Conservation (phyloP, 1,140 invertebrate genomes). For the Xylocopa sonorina region DNA sequence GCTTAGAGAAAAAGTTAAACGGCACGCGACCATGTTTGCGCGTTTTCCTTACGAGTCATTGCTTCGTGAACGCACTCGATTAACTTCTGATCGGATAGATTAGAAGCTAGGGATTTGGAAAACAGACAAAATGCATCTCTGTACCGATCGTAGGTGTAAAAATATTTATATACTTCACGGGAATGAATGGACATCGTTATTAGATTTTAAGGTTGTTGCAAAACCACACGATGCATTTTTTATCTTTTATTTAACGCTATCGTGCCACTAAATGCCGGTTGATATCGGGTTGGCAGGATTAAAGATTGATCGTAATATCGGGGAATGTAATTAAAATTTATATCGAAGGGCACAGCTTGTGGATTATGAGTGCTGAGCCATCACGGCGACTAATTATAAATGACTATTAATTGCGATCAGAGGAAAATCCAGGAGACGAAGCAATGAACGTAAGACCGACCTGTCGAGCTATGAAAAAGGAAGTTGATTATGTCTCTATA, state of each 20-base stretch:
- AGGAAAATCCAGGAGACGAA: constrained; percentile 47
- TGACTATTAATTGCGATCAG: constrained; percentile 67
- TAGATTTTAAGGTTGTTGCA: background rate
- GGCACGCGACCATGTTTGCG: constrained; percentile 70
- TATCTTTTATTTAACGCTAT: constrained; percentile 16
- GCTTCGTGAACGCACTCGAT: constrained; percentile 60
- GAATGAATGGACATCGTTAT: background rate
- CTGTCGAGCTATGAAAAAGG: constrained; percentile 9
- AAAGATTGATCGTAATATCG: constrained; percentile 61
- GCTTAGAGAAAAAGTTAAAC: constrained; percentile 26
- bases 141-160: background rate
- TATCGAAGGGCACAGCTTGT: constrained; percentile 47
- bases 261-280: constrained; percentile 25
- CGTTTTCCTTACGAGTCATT: constrained; percentile 69
- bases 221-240: background rate
- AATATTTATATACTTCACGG: background rate
- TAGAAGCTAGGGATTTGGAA: background rate
- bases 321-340: constrained; percentile 68
- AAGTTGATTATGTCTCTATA: constrained; percentile 45
- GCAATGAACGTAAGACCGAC: constrained; percentile 48
- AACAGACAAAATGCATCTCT: background rate
- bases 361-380: constrained; percentile 61
- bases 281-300: constrained; percentile 54
- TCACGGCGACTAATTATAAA: constrained; percentile 61
- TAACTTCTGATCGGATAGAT: constrained; percentile 39